A percentile compares a stretch with the other conserved stretches of the same genome.
Conservation (phyloP, 2,113 vertebrate genomes). For the Scophthalmus maximus region DNA sequence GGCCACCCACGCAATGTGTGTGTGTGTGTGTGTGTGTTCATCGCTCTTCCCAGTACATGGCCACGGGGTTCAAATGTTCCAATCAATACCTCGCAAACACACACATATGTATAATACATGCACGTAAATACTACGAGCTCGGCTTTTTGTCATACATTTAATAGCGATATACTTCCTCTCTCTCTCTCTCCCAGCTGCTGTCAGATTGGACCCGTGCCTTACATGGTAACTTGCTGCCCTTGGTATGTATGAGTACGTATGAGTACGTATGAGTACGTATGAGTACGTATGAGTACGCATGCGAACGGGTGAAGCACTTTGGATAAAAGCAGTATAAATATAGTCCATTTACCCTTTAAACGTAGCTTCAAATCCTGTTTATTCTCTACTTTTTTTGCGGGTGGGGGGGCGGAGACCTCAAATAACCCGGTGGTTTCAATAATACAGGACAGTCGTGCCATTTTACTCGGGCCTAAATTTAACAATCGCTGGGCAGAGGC, state of each 20-base stretch:
- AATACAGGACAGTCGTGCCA: not conserved
- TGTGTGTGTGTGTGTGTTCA: constrained; percentile 31
- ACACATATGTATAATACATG: not conserved
- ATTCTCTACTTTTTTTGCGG: not conserved
- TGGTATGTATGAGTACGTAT: not conserved
- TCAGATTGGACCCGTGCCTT: not conserved
- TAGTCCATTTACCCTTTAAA: not conserved
- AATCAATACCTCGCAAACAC: constrained; percentile 56
- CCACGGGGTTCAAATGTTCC: constrained; percentile 65
- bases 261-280: not conserved
- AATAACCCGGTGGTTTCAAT: not conserved
- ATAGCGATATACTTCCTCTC: too few relatives aligned
- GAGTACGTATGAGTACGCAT: not conserved
- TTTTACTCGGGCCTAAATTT: not conserved
- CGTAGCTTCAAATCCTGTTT: not conserved
- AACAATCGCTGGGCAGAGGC: too few relatives aligned
- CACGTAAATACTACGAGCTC: not conserved
- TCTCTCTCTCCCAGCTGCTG: not conserved
- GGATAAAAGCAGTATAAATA: not conserved
- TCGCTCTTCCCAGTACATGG: constrained; percentile 65
- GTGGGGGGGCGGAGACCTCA: too few relatives aligned
- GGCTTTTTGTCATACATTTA: not conserved
- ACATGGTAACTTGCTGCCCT: too few relatives aligned
- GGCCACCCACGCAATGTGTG: not conserved
- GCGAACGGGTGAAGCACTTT: not conserved